Evolutionary conservation across 2,797 vertebrate species (phyloP), one percentile per base, ranked within the genome.

Genomic region (Pelodytes ibericus): DNA sequence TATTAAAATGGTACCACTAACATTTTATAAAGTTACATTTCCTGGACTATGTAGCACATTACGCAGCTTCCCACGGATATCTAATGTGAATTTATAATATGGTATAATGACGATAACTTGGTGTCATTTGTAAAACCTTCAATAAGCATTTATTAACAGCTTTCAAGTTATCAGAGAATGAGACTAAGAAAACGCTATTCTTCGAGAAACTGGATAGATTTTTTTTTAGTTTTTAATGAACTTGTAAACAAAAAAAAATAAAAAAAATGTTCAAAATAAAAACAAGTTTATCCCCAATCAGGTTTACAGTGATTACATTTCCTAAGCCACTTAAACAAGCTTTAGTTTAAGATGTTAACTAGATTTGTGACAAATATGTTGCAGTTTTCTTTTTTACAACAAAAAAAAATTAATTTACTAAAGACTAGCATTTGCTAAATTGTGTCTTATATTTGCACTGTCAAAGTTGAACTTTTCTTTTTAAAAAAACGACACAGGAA

Each of bases 321-420:
- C 91, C 91, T 93, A 95, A 94, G 93, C 92, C 93, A 92, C 92
- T 93, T 93, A 93, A 90, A 93, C 89, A 94, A 68, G 89, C 89
- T 94, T 95, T 90, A 91, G 93, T 90, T 85, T 89, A 92, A 89
- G 91, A 91, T 93, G 92, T 93, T 93, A 92, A 91, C 91, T 93
- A 92, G 90, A 88, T 90, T 27, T 85, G 90, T 91, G 95, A 95
- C 93, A 92, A 95, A 90, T 93, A 90, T 90, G 91, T 87, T 87
- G 82, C 68, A 68, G 63, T 84, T 88, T 86, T 88, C 88, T 84
- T 84, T 92, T 93, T 93, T 96, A 96, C 95, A 97, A 92, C 22
- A 47, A 95, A 95, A 95, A 94, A 44, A 95, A 94, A 90, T 95
- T 94, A 94, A 93, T 93, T 90, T 92, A 95, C 95, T 96, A 96